Evolutionary conservation across 2,888 invertebrate genomes (phyloP).

Genomic region (Chromoteleia sp.): DNA sequence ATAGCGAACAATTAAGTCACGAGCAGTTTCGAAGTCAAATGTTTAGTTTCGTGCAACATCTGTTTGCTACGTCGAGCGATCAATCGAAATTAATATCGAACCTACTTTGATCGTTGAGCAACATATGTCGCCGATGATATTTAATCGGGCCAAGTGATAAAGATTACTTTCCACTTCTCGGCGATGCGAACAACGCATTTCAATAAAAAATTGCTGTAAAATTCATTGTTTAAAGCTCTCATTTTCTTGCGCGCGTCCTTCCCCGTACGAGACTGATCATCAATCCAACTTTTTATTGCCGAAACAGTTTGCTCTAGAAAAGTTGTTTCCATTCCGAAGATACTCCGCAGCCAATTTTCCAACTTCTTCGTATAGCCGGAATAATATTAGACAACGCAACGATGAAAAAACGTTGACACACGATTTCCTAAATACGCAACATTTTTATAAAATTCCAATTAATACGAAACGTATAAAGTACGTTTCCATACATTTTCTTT

Average conservation of each 20-base stretch:
- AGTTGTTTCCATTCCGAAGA: conserved; percentile 37
- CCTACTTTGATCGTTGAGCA: conserved; percentile 13
- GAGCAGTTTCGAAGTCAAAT: conserved; percentile 43
- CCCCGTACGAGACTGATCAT: conserved; percentile 5
- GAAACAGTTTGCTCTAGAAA: conserved; percentile 15
- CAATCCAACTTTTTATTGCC: conserved; percentile 45
- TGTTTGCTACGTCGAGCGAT: conserved; percentile 30
- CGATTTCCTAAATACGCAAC: background rate
- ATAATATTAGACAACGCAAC: no score
- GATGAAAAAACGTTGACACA: conserved; percentile 3
- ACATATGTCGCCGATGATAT: conserved; percentile 25
- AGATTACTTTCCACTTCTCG: conserved; percentile 22
- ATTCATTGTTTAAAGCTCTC: conserved; percentile 24
- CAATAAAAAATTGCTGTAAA: conserved; percentile 35
- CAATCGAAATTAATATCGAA: conserved; percentile 38
- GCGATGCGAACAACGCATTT: conserved; percentile 17
- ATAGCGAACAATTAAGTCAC: conserved; percentile 47
- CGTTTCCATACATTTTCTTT: no score
- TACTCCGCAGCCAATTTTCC: conserved; percentile 23
- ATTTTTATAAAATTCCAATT: conserved; percentile 1
- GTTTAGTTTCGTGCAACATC: conserved; percentile 51
- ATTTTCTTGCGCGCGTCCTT: background rate
- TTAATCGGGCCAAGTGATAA: conserved; percentile 27
- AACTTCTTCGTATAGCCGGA: no score
- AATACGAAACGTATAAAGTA: no score